These are phyloP conservation scores for Leptarthrus brevirostris DNA, from an alignment of 2,888 invertebrate genomes.

Conservation along the genomic window DNA sequence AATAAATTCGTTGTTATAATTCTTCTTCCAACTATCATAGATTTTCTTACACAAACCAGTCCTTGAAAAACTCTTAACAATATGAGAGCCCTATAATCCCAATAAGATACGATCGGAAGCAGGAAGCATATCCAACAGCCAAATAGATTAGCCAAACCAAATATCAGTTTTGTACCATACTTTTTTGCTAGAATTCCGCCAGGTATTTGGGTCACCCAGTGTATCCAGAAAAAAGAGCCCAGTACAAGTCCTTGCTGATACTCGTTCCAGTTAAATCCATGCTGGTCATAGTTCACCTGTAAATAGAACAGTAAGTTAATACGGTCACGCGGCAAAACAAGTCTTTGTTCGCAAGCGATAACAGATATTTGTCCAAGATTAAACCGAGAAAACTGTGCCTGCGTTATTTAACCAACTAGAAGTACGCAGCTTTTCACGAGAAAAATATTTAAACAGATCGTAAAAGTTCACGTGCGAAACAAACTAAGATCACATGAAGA, in stretches of 20 bases:
- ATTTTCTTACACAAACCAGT: slow-evolving; percentile 72
- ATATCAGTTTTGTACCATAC: slow-evolving; percentile 78
- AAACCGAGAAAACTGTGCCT: neutral
- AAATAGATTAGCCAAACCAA: slow-evolving; percentile 74
- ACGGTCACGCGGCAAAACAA: neutral
- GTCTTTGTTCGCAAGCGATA: neutral
- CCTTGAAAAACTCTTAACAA: slow-evolving; percentile 76
- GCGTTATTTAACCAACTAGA: neutral
- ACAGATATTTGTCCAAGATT: slow-evolving; percentile 14
- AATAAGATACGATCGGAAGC: slow-evolving; percentile 74
- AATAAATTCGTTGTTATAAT: slow-evolving; percentile 3
- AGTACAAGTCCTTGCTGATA: slow-evolving; percentile 74
- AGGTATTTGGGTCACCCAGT: slow-evolving; percentile 78
- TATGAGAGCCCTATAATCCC: slow-evolving; percentile 71
- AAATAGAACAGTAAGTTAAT: slow-evolving; percentile 29
- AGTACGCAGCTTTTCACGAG: neutral
- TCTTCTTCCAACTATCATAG: neutral
- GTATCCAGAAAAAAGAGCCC: slow-evolving; percentile 79
- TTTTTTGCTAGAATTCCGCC: slow-evolving; percentile 77
- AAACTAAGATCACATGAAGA: no score
- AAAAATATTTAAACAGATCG: no score
- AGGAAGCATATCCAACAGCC: slow-evolving; percentile 74
- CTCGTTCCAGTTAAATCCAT: slow-evolving; percentile 73
- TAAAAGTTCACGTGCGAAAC: no score
- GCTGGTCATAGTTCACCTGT: slow-evolving; percentile 60